Base-by-base conservation (phyloP, 2,113 vertebrate species). In the Mesembrinibis cayennensis region DNA sequence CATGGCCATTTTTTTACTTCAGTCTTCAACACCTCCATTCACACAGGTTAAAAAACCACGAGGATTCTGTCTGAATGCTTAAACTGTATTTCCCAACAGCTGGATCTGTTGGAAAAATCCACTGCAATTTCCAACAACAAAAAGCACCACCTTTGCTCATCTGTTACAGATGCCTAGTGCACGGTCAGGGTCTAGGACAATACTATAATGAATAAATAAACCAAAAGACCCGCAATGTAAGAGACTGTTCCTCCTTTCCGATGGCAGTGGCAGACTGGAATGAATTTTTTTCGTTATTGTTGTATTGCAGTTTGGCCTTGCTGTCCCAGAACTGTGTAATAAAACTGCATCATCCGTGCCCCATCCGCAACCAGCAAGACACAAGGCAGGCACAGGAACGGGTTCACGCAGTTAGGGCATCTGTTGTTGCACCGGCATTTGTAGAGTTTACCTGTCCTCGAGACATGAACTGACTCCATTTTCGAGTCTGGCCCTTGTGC, bases 31-130 rank as follows among this genome's bases (percentile, higher is more conserved):
- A 50, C 9, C 7, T 69, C 20, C n/a, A 29, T 61, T 66, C 36
- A 26, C 5, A 3, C 0, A 1, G 18, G 9, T 62, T 62, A 52
- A 86, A 86, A 55, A 82, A 49, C 0, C 8, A 71, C 1, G 1
- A 56, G 7, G 13, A 56, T 70, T 92, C 76, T 80, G 15, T 67
- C 44, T 77, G 18, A 72, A 80, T 58, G 40, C 22, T 65, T 80
- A 66, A 45, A 32, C 5, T 2, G 1, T 44, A 87, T 40, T 86
- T 94, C 23, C 40, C 34, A 87, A 59, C 30, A 91, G 40, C 44
- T 72, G 22, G 13, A 87, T 58, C 50, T 62, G 5, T 13, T 74
- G 50, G 71, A 89, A 89, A 76, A 91, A 87, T 30, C 21, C 30
- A 58, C 18, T 44, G 9, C 2, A 1, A 78, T 44, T 80, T 52